Evolutionary conservation across 2,888 invertebrate genomes (phyloP), one percentile per base, ranked within the genome.

Genomic region (Sphinx pinastri): DNA sequence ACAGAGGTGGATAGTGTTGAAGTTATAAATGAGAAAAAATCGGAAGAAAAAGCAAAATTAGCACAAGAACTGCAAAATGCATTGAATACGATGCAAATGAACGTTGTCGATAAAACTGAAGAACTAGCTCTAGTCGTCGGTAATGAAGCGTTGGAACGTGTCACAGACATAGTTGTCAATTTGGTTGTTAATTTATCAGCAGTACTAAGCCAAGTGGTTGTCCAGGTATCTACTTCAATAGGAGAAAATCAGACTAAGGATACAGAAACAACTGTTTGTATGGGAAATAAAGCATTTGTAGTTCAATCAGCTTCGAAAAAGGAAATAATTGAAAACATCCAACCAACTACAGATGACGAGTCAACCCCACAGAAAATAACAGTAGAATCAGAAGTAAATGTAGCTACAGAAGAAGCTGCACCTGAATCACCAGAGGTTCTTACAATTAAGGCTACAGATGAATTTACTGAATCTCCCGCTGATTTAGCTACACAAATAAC

Each of bases 91-190:
- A 14, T 69, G 19, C 69, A 69, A 67, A 76, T 71, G 4, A 77
- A 80, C 70, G 74, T 76, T 47, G 68, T 84, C 3, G 84, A 86
- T 52, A 80, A 73, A 67, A 75, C 79, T 4, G 74, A 81, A 67
- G 76, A 79, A 38, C 71, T 85, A 0, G 49, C 72, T 13, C 58
- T 76, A 6, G 38, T 72, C 0, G 57, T 82, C 6, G 75, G 80
- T 63, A 59, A 78, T 6, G 78, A 83, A 10, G 58, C 74, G 25
- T 67, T 88, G 16, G 75, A 84, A 67, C 11, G 6, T 12, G 10
- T 67, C 11, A 49, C 52, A 52, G 52, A 67, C 14, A 31, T 67
- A 0, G 12, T 54, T 12, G 31, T 52, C 31, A 52, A 67, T 54
- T 16, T 67, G 8, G 11, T 10, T 31, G 67, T 25, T 13, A n/a